Evolutionary conservation across 2,113 vertebrate genomes (phyloP), one percentile per base, ranked within the genome.

Genomic region (Cercocebus atys): DNA sequence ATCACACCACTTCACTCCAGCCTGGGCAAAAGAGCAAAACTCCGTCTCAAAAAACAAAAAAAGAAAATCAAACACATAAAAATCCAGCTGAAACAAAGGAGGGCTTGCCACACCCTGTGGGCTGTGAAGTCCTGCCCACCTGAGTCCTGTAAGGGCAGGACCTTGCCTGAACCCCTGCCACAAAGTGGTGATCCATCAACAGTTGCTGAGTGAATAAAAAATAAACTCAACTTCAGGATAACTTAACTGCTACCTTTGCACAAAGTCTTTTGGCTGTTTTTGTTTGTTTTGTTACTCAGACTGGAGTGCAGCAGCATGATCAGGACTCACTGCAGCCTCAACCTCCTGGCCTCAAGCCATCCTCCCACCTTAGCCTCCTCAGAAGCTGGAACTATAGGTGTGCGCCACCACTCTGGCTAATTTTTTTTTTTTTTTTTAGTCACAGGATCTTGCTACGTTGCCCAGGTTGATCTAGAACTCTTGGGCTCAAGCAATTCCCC

Each of bases 121-220:
- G 75, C 22, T 6, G 30, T 40, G 8, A 23, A 32, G 2, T 25
- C 61, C 55, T 40, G 12, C 40, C 17, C 3, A 0, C 1, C 52
- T 23, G 55, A 84, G 55, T 70, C 43, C 22, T 9, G 0, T 13
- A 40, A n/a, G 52, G 82, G 45, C 0, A 0, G 43, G 38, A 38
- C 16, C 61, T n/a, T 12, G 12, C 52, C 12, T 20, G 20, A 17
- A 23, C 2, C 35, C 83, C 50, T 0, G 2, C 2, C n/a, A 64
- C 35, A 43, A 0, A 20, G 16, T 23, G 7, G 8, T 2, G 2
- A 64, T 6, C 68, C 66, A 0, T 47, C 66, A 43, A 23, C 1
- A 20, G 40, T 32, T 68, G 32, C 16, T 9, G 18, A 92, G 47
- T 6, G 27, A 94, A 59, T 20, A 25, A 73, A 82, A 95, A 66